Evolutionary conservation across 2,797 vertebrate species (phyloP).

Genomic region (Sorex maritimensis): DNA sequence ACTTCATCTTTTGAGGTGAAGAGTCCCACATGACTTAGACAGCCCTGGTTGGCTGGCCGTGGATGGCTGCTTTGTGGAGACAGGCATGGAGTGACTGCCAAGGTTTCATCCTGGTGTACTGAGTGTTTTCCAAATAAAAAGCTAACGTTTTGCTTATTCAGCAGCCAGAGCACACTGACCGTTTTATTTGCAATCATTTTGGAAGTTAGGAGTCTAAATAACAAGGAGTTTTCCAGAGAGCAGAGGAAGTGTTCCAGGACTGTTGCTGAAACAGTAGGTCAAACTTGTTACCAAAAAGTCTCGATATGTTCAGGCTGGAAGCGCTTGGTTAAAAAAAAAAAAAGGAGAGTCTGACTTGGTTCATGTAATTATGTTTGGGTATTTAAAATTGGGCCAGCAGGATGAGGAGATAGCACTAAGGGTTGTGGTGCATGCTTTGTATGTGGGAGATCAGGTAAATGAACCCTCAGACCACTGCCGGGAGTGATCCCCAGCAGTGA

Average conservation of each 20-base stretch:
- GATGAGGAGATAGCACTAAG: too few relatives aligned
- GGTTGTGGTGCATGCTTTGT: too few relatives aligned
- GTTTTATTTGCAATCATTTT: conserved; percentile 48
- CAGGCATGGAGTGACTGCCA: conserved; percentile 62
- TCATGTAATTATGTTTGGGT: not conserved
- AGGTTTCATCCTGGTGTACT: conserved; percentile 56
- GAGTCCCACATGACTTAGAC: not conserved
- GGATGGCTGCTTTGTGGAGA: conserved; percentile 63
- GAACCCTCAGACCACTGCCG: too few relatives aligned
- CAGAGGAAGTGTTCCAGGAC: not conserved
- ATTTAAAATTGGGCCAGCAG: not conserved
- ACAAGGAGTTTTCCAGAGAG: not conserved
- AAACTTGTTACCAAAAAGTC: not conserved
- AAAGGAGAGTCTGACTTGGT: not conserved
- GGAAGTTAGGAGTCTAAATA: conserved; percentile 65
- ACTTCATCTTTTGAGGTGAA: not conserved
- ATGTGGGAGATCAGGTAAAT: too few relatives aligned
- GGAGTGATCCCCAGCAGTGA: too few relatives aligned
- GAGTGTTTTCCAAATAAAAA: conserved; percentile 71
- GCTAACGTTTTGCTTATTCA: conserved; percentile 72
- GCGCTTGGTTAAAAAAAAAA: not conserved
- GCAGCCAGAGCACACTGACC: conserved; percentile 10
- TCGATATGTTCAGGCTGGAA: not conserved
- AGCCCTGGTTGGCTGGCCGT: conserved; percentile 43
- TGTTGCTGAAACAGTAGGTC: not conserved